Evolutionary conservation across 1,140 invertebrate species (phyloP), one percentile per base, ranked within the genome.

Genomic region (Steinernema feltiae): DNA sequence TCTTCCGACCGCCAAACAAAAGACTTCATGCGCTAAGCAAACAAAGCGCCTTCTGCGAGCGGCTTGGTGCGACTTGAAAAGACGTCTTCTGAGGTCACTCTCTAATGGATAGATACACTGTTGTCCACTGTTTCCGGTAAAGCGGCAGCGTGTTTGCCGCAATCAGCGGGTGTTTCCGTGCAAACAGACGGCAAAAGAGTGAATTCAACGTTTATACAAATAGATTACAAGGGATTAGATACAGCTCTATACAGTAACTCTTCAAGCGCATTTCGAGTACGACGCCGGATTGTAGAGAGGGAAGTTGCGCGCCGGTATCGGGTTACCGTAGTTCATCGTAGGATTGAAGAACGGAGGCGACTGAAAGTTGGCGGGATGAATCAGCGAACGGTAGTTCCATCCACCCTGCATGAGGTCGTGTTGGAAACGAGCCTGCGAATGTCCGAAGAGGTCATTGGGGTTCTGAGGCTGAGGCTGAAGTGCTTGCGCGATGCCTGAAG

Each of bases 401-500:
- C 76, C 69, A 15, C 74, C 73, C n/a, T 82, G 77, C 73, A 81
- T 78, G 32, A 82, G 78, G 31, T 82, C 81, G 2, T 29, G 79
- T 70, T 75, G 80, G 29, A 82, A 74, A 24, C 71, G 71, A 41
- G n/a, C 30, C 32, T 75, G 31, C 72, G 73, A 32, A 73, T 70
- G 69, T 74, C 78, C 17, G 72, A 77, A 72, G 41, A 80, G 46
- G 70, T 81, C 80, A n/a, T n/a, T n/a, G n/a, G n/a, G n/a, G 46
- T 75, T 71, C 18, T 71, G 17, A 53, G 83, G 53, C 35, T 84
- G 84, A 1, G 84, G 84, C 30, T 85, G 84, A 17, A 85, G 79
- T n/a, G 84, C 79, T 48, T 80, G 78, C 1, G 82, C 81, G 69
- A 84, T 84, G 31, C 83, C 83, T 85, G 46, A 74, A 82, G n/a